phyloP scores from a whole-genome alignment of 2,888 invertebrate genomes.

The Aricia artaxerxes region DNA sequence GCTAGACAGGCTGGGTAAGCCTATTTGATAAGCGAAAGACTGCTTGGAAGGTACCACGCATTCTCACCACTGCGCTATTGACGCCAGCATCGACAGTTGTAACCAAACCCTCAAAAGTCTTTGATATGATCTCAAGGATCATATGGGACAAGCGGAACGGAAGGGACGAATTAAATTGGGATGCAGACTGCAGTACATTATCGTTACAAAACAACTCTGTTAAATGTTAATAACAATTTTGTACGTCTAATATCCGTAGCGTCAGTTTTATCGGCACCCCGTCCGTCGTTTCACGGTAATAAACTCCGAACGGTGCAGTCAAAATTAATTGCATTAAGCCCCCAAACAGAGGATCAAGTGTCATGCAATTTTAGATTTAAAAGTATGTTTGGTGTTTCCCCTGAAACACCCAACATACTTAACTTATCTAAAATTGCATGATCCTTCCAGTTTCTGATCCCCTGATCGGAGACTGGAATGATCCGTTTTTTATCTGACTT shows the following conservation, averaged over 20 bases:
- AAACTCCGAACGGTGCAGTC: conserved; percentile 6
- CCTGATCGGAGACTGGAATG: not conserved
- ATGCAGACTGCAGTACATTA: not conserved
- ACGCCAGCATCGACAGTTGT: no score
- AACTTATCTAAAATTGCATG: no score
- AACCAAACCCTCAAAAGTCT: no score
- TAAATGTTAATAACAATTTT: not conserved
- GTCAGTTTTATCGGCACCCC: conserved; percentile 11
- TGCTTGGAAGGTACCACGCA: no score
- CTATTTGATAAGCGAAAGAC: no score
- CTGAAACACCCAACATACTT: no score
- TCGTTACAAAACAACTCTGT: not conserved
- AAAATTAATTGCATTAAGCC: conserved; percentile 26
- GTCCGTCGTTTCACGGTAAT: conserved; percentile 12
- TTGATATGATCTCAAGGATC: not conserved
- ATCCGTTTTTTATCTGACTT: no score
- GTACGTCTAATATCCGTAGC: not conserved
- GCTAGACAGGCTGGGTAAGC: no score
- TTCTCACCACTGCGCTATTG: no score
- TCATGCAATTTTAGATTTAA: conserved; percentile 5
- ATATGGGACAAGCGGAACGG: no score
- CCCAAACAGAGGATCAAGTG: not conserved
- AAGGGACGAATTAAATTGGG: no score
- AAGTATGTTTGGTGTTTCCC: not conserved
- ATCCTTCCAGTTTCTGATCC: no score